phyloP scores from a whole-genome alignment of 1,140 invertebrate species.

The Zaprionus ghesquierei region DNA sequence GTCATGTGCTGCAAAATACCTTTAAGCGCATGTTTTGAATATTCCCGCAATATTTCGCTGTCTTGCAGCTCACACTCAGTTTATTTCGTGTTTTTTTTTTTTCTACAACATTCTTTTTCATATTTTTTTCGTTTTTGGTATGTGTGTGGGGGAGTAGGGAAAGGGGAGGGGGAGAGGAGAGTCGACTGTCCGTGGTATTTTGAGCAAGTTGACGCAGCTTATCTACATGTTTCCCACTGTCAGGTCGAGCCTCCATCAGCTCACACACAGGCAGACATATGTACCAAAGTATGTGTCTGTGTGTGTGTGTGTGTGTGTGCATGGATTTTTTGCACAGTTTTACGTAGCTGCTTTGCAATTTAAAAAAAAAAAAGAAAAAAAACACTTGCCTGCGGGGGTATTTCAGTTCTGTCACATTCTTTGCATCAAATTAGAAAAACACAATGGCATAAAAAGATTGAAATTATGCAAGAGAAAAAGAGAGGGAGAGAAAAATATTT shows the following conservation, averaged over 20 bases:
- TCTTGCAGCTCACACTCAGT: conserved; percentile 30
- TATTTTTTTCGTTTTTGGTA: conserved; percentile 1
- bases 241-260: conserved; percentile 37
- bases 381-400: conserved; percentile 26
- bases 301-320: background rate
- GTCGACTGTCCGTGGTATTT: conserved; percentile 24
- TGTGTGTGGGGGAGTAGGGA: background rate
- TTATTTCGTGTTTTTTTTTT: conserved; percentile 1
- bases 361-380: too few species aligned
- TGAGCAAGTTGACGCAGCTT: conserved; percentile 69
- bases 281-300: background rate
- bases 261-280: background rate
- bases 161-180: background rate
- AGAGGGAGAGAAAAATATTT: background rate
- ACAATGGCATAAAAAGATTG: background rate
- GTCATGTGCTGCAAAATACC: conserved; percentile 67
- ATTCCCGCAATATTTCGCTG: conserved; percentile 67
- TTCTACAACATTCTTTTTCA: background rate
- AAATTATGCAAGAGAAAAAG: background rate
- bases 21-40: conserved; percentile 78
- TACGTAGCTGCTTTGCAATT: conserved; percentile 49
- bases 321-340: conserved; percentile 63
- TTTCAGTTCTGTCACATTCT: conserved; percentile 17
- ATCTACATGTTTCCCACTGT: conserved; percentile 55
- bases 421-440: conserved; percentile 6